Percentiles rank a stretch among this genome's conserved stretches.
phyloP scores from a whole-genome alignment of 2,888 invertebrate genomes.

The Corbicula japonica region DNA sequence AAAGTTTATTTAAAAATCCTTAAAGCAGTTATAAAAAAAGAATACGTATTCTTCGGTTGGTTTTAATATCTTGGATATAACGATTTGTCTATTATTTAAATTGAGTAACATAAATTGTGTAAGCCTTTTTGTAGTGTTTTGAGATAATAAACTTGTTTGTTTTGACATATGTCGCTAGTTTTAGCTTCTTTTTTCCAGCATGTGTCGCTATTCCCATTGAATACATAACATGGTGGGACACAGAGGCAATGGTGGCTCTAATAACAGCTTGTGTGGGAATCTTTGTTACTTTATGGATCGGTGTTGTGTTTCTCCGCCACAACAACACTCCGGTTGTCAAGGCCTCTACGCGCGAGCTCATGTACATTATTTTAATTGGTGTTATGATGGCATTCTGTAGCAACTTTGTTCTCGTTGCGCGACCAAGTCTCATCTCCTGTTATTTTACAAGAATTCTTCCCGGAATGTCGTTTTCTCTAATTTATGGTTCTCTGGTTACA shows the following conservation, averaged over 20 bases:
- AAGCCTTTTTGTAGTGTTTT: too few relatives aligned
- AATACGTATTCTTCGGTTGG: too few relatives aligned
- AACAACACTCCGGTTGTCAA: conserved; percentile 98
- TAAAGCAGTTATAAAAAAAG: too few relatives aligned
- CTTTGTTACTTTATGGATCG: conserved; percentile 92
- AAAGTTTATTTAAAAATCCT: too few relatives aligned
- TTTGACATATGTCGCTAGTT: too few relatives aligned
- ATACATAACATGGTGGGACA: conserved; percentile 89
- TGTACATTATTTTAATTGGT: conserved; percentile 93
- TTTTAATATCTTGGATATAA: too few relatives aligned
- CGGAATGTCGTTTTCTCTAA: conserved; percentile 98
- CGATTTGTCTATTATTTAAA: too few relatives aligned
- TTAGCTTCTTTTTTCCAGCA: conserved; percentile 85
- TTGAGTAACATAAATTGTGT: too few relatives aligned
- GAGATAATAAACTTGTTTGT: too few relatives aligned
- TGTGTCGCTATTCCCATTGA: conserved; percentile 90
- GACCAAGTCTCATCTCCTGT: conserved; percentile 92
- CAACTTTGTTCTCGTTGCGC: conserved; percentile 95
- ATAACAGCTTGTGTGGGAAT: conserved; percentile 94
- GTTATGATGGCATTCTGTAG: conserved; percentile 87
- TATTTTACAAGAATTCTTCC: conserved; percentile 96
- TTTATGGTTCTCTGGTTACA: conserved; percentile 98
- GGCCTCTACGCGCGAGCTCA: conserved; percentile 92
- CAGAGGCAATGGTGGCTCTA: conserved; percentile 89
- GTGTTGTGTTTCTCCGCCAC: conserved; percentile 93